Evolutionary conservation across 1,140 invertebrate species (phyloP), one percentile per base, ranked within the genome.

Genomic region (Drosophila tsacasi): DNA sequence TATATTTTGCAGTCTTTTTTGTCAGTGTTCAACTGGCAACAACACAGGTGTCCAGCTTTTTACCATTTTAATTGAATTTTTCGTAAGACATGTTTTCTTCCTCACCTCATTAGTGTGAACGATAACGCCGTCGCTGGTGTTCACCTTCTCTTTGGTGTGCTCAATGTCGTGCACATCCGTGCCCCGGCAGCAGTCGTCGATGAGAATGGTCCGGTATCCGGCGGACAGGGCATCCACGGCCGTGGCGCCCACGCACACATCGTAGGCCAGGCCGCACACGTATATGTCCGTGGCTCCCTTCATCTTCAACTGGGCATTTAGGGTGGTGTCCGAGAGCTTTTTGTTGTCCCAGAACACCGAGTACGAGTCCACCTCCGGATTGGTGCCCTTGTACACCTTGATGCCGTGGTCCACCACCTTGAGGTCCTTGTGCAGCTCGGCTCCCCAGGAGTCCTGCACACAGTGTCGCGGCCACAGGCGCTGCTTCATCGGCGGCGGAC

Each of bases 271-370:
- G 0, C 99, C 99, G 93, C 98, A 99, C 15, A 99, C 96, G 92
- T 98, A 99, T 65, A 99, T 97, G 93, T 99, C 98, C 8, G 98
- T 98, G 13, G 97, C 96, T 42, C 96, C 95, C 78, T 96, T 95
- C 86, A 96, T 94, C 46, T 96, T 95, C 40, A 99, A 94, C 91
- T 98, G 96, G 2, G 95, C 94, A 69, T 96, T 95, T n/a, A 99
- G 93, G 21, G 96, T 96, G 6, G 98, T 99, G 82, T 98, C 95
- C 2, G 96, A 96, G 32, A 98, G 93, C 93, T 97, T 98, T 91
- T 97, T 97, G 94, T 99, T 99, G 93, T 99, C 98, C 96, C 97
- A 99, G 94, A 99, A 99, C 17, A 98, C 99, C 0, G 98, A 99
- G 93, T 99, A 99, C 2, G 98, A 98, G 92, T 99, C 99, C 12